phyloP scores from a whole-genome alignment of 2,888 invertebrate species.

The Eupeodes latifasciatus region DNA sequence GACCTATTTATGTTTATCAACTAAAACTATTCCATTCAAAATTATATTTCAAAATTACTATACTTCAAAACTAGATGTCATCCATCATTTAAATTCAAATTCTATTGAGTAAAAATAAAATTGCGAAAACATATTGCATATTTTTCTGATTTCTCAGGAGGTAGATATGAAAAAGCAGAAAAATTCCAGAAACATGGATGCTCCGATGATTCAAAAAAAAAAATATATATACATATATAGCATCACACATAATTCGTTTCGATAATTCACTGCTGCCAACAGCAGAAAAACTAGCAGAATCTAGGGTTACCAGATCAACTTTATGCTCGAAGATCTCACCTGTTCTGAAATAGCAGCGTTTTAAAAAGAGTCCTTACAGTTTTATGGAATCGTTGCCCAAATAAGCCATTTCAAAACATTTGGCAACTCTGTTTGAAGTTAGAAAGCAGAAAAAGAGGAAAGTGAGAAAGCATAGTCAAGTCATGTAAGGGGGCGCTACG shows the following conservation, averaged over 20 bases:
- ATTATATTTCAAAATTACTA: too few relatives aligned
- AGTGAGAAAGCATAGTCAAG: slow-evolving; percentile 32
- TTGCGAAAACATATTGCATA: not conserved
- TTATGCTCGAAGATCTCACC: not conserved
- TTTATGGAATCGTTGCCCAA: not conserved
- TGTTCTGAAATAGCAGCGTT: not conserved
- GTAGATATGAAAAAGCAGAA: slow-evolving; percentile 9
- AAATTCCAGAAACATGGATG: not conserved
- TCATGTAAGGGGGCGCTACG: slow-evolving; percentile 21
- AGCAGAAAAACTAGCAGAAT: slow-evolving; percentile 19
- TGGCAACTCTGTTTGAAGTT: not conserved
- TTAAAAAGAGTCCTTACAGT: not conserved
- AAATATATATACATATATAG: slow-evolving; percentile 46
- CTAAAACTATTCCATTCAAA: too few relatives aligned
- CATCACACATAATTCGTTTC: slow-evolving; percentile 73
- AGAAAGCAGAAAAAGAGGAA: slow-evolving; percentile 42
- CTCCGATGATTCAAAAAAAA: not conserved
- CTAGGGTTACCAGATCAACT: not conserved
- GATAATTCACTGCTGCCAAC: slow-evolving; percentile 61
- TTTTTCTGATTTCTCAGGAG: not conserved
- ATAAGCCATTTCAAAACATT: not conserved
- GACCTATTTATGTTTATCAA: too few relatives aligned
- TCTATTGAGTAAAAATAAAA: not conserved
- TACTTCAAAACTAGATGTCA: not conserved
- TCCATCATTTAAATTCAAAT: not conserved